Evolutionary conservation across 2,888 invertebrate species (phyloP).

Genomic region (Lordiphosa andalusiaca): DNA sequence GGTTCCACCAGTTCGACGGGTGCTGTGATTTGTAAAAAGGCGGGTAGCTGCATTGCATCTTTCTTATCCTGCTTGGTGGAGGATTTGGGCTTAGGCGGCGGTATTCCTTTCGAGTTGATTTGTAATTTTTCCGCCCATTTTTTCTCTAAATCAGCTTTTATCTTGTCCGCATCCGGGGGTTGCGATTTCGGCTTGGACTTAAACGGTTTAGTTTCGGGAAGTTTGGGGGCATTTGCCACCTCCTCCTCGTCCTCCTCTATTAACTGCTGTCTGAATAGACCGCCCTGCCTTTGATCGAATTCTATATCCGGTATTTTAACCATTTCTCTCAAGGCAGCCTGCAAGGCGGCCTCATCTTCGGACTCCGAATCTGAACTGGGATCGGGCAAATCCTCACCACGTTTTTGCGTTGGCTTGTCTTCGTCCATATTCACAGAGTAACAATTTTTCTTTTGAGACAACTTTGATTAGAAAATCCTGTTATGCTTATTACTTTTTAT

Average conservation of each 20-base stretch:
- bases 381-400: background rate
- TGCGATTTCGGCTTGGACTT: too few species aligned
- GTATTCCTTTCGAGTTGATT: too few species aligned
- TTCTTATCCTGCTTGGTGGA: background rate
- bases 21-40: background rate
- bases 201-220: too few species aligned
- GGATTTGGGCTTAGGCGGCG: too few species aligned
- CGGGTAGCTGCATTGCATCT: background rate
- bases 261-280: background rate
- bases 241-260: background rate
- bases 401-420: constrained; percentile 7
- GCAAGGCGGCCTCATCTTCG: constrained; percentile 43
- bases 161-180: too few species aligned
- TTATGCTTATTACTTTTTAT: constrained; percentile 18
- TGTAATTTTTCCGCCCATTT: constrained; percentile 1
- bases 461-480: constrained; percentile 60
- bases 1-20: constrained; percentile 1
- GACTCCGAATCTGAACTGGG: constrained; percentile 7
- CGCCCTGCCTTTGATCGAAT: background rate
- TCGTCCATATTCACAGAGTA: constrained; percentile 4
- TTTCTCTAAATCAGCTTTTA: too few species aligned
- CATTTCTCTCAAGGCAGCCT: constrained; percentile 43
- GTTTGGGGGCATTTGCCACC: background rate
- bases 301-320: constrained; percentile 48
- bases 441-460: constrained; percentile 5